phyloP scores from a whole-genome alignment of 2,888 invertebrate species.

The Polymixis lichenea region DNA sequence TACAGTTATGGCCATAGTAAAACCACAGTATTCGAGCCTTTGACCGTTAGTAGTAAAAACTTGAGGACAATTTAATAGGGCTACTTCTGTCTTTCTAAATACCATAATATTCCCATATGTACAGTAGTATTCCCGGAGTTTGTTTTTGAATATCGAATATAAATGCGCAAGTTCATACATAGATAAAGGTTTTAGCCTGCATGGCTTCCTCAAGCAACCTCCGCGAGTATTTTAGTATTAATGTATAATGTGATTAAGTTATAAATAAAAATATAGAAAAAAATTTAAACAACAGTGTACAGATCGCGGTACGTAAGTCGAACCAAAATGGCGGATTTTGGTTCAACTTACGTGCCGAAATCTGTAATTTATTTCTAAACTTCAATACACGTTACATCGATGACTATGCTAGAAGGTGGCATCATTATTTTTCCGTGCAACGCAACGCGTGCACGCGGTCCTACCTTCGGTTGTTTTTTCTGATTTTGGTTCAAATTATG shows the following conservation, averaged over 20 bases:
- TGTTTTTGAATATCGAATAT: background rate
- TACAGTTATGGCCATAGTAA: slow-evolving; percentile 39
- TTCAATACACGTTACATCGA: too few relatives aligned
- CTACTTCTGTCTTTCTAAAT: background rate
- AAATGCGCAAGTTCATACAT: background rate
- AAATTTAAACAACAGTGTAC: background rate
- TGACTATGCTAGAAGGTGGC: too few relatives aligned
- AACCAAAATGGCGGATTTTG: too few relatives aligned
- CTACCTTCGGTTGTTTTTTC: too few relatives aligned
- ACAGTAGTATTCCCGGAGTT: background rate
- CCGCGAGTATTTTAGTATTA: background rate
- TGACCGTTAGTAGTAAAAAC: slow-evolving; percentile 26
- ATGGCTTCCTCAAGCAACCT: too few relatives aligned
- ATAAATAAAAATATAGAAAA: background rate
- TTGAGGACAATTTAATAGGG: slow-evolving; percentile 24
- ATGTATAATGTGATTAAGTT: too few relatives aligned
- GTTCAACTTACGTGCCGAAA: too few relatives aligned
- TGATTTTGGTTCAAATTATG: too few relatives aligned
- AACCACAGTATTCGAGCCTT: slow-evolving; percentile 33
- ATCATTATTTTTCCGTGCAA: too few relatives aligned
- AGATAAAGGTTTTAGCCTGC: background rate
- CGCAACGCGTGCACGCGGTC: too few relatives aligned
- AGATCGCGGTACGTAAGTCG: too few relatives aligned
- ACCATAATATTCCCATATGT: background rate
- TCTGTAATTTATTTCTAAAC: too few relatives aligned